Base-by-base conservation (phyloP, 2,888 invertebrate species). In the Synanthedon formicaeformis region DNA sequence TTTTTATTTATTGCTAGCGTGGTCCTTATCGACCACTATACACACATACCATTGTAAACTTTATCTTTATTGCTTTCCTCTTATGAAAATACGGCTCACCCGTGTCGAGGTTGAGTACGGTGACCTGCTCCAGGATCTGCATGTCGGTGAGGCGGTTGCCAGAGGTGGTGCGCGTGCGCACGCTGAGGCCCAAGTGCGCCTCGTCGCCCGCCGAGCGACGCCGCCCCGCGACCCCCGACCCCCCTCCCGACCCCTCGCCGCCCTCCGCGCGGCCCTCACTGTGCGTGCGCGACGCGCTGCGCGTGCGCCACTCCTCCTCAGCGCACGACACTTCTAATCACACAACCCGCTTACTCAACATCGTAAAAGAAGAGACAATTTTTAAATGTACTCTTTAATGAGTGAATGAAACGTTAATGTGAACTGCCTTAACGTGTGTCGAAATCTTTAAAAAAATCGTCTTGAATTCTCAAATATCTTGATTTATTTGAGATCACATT, bases 41-140 rank as follows among this genome's bases (percentile, higher is more conserved):
- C 3, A 27, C 6, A 27, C 27, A 27, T 2, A 27, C 27, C 27
- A 8, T 10, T 34, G 34, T 34, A 34, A 34, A 34, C 6, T 8
- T 6, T 34, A 34, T 34, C 1, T 3, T 34, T 34, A 34, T 34
- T 34, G 34, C 8, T 34, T 23, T 23, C 23, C 23, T 23, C 23
- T 23, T 23, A 23, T 23, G 23, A 5, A 23, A 23, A 1, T 5
- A 23, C 5, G 34, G 55, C 53, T 52, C 57, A 86, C 86, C 90
- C 6, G 94, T 94, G 74, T 94, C 94, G 55, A 94, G 83, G 81
- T 94, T 94, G 70, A 93, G 89, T 51, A 94, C 94, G 58, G 94
- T 93, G 69, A 96, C 95, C 88, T 96, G 95, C 78, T 96, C 96
- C 58, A 98, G 88, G 62, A 98, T 98, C 90, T 98, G 96, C 88